Evolutionary conservation across 1,140 invertebrate genomes (phyloP), one percentile per base, ranked within the genome.

Genomic region (Ruditapes philippinarum): DNA sequence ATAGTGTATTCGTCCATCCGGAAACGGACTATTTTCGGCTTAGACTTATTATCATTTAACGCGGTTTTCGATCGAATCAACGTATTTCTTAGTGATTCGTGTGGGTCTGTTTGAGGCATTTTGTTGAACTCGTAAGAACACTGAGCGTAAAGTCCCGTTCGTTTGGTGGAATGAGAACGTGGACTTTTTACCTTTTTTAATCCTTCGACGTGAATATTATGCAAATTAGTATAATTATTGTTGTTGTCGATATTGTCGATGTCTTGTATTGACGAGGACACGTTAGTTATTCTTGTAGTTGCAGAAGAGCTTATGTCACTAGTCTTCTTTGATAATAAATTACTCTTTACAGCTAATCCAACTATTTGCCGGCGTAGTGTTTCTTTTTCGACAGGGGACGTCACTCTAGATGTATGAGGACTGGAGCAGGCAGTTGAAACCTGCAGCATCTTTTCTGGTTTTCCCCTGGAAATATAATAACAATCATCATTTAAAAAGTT

Each of bases 11-110:
- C 87, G 14, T 89, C 80, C 79, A 89, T 82, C 14, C 87, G 62
- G 38, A 89, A 89, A 28, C 87, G 62, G 45, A 89, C 87, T 70
- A 83, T 81, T 83, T 89, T 89, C 25, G 79, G 87, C 38, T 60
- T 82, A 5, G 54, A 14, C 11, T 54, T 45, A 22, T 42, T 70
- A 19, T 73, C 51, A 49, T 65, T 25, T 36, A 74, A 14, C 36
- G 78, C 12, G 0, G 87, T 82, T 62, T 89, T 83, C 7, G 68
- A 83, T 17, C 87, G 14, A n/a, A 42, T 65, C 7, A 81, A 54
- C 3, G 28, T 28, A 38, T 82, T 74, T 14, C 38, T 33, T 5
- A 57, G 25, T 38, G 70, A n/a, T 11, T 82, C 65, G 7, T 60
- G 28, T 49, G 40, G 22, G 9, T 82, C 79, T 36, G 38, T 42